Conservation (phyloP, 2,888 invertebrate species). For the Mesorhabditis belari region DNA sequence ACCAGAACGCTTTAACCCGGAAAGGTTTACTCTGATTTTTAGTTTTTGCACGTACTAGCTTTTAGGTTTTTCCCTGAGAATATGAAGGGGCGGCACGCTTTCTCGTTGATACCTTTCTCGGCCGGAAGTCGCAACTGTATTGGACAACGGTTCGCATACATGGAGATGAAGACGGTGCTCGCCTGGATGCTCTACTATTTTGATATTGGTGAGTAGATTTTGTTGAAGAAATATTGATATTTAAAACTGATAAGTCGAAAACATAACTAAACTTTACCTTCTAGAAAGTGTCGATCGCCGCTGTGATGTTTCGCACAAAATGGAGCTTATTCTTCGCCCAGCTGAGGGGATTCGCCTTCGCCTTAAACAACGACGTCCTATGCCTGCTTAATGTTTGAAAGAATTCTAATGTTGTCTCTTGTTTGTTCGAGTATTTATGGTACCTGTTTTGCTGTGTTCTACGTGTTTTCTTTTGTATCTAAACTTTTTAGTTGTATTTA, state of each 20-base stretch:
- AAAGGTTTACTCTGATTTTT: conserved; percentile 45
- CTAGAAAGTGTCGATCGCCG: background rate
- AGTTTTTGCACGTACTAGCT: background rate
- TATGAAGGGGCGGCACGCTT: conserved; percentile 53
- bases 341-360: conserved; percentile 53
- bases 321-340: conserved; percentile 56
- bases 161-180: conserved; percentile 57
- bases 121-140: conserved; percentile 59
- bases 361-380: conserved; percentile 23
- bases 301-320: conserved; percentile 20
- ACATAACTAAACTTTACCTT: background rate
- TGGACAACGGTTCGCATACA: conserved; percentile 53
- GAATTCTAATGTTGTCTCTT: no score
- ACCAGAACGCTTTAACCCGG: conserved; percentile 56
- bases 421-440: no score
- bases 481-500: no score
- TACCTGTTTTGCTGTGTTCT: no score
- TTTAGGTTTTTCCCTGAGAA: conserved; percentile 53
- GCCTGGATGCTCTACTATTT: conserved; percentile 55
- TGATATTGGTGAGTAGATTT: conserved; percentile 39
- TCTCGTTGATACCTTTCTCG: conserved; percentile 57
- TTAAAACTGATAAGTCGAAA: conserved; percentile 47
- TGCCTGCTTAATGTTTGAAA: no score
- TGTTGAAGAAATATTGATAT: no score
- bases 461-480: no score